Base-by-base conservation (phyloP, 2,888 invertebrate species). In the Microchrysa polita region DNA sequence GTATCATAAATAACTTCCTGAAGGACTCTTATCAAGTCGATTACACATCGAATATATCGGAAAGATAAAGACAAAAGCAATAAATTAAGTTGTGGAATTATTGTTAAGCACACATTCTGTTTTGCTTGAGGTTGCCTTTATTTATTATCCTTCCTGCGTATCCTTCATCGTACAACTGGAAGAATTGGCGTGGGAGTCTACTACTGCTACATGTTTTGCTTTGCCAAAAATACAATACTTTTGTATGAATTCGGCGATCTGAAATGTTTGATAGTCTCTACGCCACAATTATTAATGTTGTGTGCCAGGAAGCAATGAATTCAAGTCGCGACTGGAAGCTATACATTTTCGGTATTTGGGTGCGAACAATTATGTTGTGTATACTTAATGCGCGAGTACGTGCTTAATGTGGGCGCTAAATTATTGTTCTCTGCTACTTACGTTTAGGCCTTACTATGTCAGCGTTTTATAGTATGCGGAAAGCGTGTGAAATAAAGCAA, bases 371-470 rank as follows among this genome's bases (percentile, higher is more conserved):
- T 48, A 48, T 48, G 12, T 7, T 34, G 27, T 34, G 7, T 2
- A 34, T 4, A 12, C 48, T n/a, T 48, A 48, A 48, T 48, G 14
- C 16, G 48, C 16, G 48, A 48, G 48, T n/a, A 48, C 48, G 14
- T 48, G 12, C 48, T 48, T n/a, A n/a, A n/a, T 48, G 48, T 4
- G 10, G 48, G 14, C 12, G 48, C 10, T 48, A 4, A n/a, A 48
- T 48, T 48, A 48, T 48, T n/a, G 48, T 48, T 4, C 48, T 12
- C 16, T 61, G 16, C 18, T 76, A 77, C 78, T 78, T 77, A 78
- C 78, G 77, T 76, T 77, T 78, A 72, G 77, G 78, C 74, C 77
- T 76, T 71, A 78, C 78, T 78, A 75, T 75, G 73, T 75, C 71
- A 71, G 75, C 72, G 69, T 71, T 73, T 75, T 40, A 27, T 22